Evolutionary conservation across 2,888 invertebrate genomes (phyloP).

Genomic region (Lycaena phlaeas): DNA sequence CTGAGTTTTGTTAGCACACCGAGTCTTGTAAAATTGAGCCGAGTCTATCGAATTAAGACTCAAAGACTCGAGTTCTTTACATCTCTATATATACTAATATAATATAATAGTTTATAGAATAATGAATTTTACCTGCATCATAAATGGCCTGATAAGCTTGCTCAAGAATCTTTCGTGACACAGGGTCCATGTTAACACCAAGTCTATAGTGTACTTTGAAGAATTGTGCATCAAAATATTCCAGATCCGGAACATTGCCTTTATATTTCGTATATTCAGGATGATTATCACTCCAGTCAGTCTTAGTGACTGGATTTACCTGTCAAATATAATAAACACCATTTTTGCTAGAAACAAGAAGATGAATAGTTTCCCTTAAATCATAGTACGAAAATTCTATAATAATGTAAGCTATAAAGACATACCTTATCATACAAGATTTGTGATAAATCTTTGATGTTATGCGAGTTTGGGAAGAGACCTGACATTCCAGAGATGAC

Average conservation of each 20-base stretch:
- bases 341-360: neutral
- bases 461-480: slow-evolving; percentile 26
- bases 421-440: slow-evolving; percentile 42
- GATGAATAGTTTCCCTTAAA: too few species aligned
- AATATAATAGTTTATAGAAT: too few species aligned
- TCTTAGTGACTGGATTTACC: slow-evolving; percentile 75
- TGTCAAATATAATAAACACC: slow-evolving; percentile 13
- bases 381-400: neutral
- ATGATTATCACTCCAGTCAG: slow-evolving; percentile 40
- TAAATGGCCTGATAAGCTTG: slow-evolving; percentile 80
- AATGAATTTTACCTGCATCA: slow-evolving; percentile 72
- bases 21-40: too few species aligned
- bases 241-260: slow-evolving; percentile 75
- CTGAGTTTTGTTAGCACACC: too few species aligned
- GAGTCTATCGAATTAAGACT: too few species aligned
- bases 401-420: neutral
- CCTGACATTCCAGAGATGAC: slow-evolving; percentile 34
- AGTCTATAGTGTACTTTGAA: slow-evolving; percentile 79
- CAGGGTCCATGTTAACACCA: slow-evolving; percentile 51
- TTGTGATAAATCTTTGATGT: slow-evolving; percentile 31
- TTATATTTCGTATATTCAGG: slow-evolving; percentile 69
- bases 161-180: slow-evolving; percentile 80
- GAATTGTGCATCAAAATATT: slow-evolving; percentile 79
- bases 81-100: too few species aligned
- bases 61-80: too few species aligned